phyloP scores from a whole-genome alignment of 1,140 invertebrate genomes.

The Telenomus remus region DNA sequence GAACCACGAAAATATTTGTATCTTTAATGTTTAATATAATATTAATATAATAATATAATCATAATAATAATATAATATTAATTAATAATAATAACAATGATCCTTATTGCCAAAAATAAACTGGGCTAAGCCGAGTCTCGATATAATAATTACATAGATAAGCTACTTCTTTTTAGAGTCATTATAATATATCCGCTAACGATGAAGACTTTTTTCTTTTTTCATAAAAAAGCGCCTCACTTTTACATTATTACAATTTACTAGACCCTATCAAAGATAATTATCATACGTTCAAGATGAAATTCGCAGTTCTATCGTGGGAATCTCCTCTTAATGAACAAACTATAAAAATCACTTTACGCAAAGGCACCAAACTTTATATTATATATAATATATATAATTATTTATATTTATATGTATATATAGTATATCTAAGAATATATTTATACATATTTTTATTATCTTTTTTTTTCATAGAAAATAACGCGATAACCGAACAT shows the following conservation, averaged over 20 bases:
- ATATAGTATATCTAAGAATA: constrained; percentile 58
- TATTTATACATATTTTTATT: constrained; percentile 58
- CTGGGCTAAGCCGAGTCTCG: constrained; percentile 55
- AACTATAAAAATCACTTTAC: constrained; percentile 60
- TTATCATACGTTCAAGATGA: constrained; percentile 57
- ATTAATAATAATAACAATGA: constrained; percentile 59
- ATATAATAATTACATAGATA: constrained; percentile 57
- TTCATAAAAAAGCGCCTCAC: constrained; percentile 53
- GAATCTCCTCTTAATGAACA: constrained; percentile 54
- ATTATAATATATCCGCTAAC: constrained; percentile 57
- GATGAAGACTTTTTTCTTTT: constrained; percentile 57
- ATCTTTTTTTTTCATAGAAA: constrained; percentile 55
- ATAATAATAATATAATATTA: constrained; percentile 43
- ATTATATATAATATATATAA: constrained; percentile 55
- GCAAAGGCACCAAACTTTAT: constrained; percentile 58
- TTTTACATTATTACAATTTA: constrained; percentile 55
- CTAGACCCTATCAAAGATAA: constrained; percentile 57
- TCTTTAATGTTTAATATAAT: constrained; percentile 54
- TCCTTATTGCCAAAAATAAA: constrained; percentile 59
- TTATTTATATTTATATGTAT: constrained; percentile 54
- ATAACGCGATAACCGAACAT: constrained; percentile 60
- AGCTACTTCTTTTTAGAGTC: constrained; percentile 51
- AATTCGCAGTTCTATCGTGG: constrained; percentile 45
- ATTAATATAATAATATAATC: constrained; percentile 42
- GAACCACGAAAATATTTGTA: constrained; percentile 56